Evolutionary conservation across 2,888 invertebrate genomes (phyloP).

Genomic region (Melikaiella ostensackeni): DNA sequence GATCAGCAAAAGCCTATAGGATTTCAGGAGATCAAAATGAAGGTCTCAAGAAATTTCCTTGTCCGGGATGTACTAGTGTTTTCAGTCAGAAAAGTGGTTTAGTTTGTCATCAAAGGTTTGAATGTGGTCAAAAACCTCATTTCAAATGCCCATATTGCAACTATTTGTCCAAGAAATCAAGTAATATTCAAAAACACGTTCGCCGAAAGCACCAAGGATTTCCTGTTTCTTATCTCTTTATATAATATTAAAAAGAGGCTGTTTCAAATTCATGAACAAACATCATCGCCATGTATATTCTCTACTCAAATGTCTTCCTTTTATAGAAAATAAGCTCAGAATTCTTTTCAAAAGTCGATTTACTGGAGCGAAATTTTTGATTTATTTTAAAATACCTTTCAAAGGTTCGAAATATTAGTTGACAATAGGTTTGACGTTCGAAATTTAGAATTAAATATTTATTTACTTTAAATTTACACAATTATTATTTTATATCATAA

Average conservation of each 20-base stretch:
- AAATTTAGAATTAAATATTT: too few relatives aligned
- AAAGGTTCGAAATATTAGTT: too few relatives aligned
- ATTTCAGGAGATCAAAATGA: background rate
- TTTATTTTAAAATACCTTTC: background rate
- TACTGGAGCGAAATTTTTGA: background rate
- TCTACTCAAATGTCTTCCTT: background rate
- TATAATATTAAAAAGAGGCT: background rate
- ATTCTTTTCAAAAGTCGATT: background rate
- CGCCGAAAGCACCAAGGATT: conserved; percentile 15
- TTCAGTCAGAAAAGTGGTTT: conserved; percentile 29
- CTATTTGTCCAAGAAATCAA: conserved; percentile 46
- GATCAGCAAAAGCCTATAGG: background rate
- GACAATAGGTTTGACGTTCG: too few relatives aligned
- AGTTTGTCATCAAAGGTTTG: conserved; percentile 33
- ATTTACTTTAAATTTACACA: too few relatives aligned
- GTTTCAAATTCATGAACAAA: background rate
- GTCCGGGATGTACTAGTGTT: conserved; percentile 34
- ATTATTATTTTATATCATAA: too few relatives aligned
- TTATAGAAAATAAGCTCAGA: background rate
- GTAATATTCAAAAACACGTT: conserved; percentile 40
- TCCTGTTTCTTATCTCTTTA: conserved; percentile 29
- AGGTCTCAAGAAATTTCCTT: conserved; percentile 6
- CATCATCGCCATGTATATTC: background rate
- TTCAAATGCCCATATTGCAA: conserved; percentile 53
- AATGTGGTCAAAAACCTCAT: conserved; percentile 47